Evolutionary conservation across 2,113 vertebrate species (phyloP), one percentile per base, ranked within the genome.

Genomic region (Chloroceryle aenea): DNA sequence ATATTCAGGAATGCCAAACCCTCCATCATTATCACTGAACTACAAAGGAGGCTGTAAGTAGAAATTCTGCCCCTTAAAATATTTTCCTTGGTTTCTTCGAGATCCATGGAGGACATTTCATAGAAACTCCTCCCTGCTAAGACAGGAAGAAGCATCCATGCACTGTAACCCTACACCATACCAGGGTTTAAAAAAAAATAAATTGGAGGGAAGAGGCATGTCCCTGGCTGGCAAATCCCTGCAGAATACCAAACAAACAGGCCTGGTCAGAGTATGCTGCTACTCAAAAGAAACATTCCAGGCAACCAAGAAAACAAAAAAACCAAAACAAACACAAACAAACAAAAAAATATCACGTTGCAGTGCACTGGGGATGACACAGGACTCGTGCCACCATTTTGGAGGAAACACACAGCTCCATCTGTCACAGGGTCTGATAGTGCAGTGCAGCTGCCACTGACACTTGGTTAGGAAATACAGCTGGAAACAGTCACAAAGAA

Each of bases 381-480:
- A 83, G 63, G 58, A 68, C 84, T 71, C 20, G 1, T 76, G 83
- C 94, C 88, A 94, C 85, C 85, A 86, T 96, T 94, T 94, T 89
- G 69, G 66, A 88, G 32, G 34, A 47, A 95, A 80, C 91, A 67
- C 76, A 77, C 66, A 94, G 95, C 82, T 95, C 95, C 93, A 95
- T 95, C 93, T 93, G 92, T 88, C 95, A 96, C 67, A 77, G 62
- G 76, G 90, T 81, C 88, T 43, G 74, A 85, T n/a, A 76, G 73
- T 63, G 67, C 85, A 81, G 48, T 29, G 80, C 96, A 97, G 96
- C 96, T 97, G 96, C 83, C 77, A 76, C 77, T 26, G 77, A 53
- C 90, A 96, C 89, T 86, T 61, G 73, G 76, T 3, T 53, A 71
- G 66, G 53, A 94, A 93, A 56, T 87, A 74, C 93, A 87, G 92